Percentiles rank a stretch among this genome's conserved stretches.
phyloP scores from a whole-genome alignment of 2,113 vertebrate genomes.

The Leptobrachium ailaonicum region DNA sequence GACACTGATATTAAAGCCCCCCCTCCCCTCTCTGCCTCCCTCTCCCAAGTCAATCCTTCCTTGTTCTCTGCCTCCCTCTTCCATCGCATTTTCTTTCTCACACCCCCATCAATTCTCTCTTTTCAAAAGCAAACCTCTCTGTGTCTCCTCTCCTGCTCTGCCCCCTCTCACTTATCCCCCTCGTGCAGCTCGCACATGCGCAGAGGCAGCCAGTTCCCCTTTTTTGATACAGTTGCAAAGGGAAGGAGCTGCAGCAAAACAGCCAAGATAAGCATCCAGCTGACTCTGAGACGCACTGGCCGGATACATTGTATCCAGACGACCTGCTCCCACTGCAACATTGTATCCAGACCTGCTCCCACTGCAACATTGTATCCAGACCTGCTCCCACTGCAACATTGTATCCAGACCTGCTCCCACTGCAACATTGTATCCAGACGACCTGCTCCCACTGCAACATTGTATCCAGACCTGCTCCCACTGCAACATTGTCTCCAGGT shows the following conservation, averaged over 20 bases:
- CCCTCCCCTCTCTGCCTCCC: neutral
- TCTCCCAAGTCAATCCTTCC: neutral
- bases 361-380: too few relatives aligned
- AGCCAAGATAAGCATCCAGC: neutral
- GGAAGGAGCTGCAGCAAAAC: conserved; percentile 34
- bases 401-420: too few relatives aligned
- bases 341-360: too few relatives aligned
- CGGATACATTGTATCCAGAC: neutral
- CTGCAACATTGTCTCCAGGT: too few relatives aligned
- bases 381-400: too few relatives aligned
- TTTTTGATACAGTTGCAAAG: conserved; percentile 37
- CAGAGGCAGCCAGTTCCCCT: conserved; percentile 10
- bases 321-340: neutral
- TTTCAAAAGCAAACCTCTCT: neutral
- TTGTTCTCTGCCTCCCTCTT: neutral
- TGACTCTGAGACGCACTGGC: neutral
- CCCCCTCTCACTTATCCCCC: conserved; percentile 34
- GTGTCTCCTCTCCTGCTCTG: conserved; percentile 4
- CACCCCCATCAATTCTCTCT: conserved; percentile 32
- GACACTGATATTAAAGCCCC: too few relatives aligned
- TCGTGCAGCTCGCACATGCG: conserved; percentile 1
- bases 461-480: too few relatives aligned
- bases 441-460: too few relatives aligned
- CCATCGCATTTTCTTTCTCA: neutral
- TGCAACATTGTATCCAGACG: too few relatives aligned